Conservation (phyloP, 2,113 vertebrate genomes). For the Ploceus nigricollis region DNA sequence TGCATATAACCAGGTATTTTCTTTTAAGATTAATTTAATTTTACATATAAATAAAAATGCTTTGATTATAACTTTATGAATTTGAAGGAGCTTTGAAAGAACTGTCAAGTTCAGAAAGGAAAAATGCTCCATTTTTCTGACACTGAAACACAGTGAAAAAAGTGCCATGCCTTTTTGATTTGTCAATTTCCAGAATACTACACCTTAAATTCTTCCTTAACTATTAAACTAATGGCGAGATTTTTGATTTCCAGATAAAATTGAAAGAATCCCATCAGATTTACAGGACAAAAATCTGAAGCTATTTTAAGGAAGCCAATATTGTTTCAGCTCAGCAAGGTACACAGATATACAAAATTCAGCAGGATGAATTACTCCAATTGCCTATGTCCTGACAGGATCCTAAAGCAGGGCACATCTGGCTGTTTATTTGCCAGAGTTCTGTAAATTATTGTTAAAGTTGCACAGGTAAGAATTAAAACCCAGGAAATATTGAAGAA, state of each 20-base stretch:
- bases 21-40: slow-evolving; percentile 69
- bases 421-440: neutral
- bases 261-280: neutral
- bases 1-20: slow-evolving; percentile 49
- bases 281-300: neutral
- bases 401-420: neutral
- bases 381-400: neutral
- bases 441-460: neutral
- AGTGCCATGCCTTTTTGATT: neutral
- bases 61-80: neutral
- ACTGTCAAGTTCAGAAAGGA: neutral
- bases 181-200: neutral
- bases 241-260: neutral
- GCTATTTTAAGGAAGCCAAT: neutral
- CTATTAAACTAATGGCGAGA: neutral
- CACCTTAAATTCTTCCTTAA: neutral
- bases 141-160: neutral
- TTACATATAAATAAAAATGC: slow-evolving; percentile 51
- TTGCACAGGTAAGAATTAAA: neutral
- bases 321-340: neutral
- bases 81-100: slow-evolving; percentile 41
- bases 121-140: neutral
- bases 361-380: neutral
- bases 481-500: neutral
- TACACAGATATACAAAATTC: neutral